These are phyloP conservation scores for Cryptophagus acutangulus DNA, from an alignment of 2,888 invertebrate genomes.

Conservation along the genomic window DNA sequence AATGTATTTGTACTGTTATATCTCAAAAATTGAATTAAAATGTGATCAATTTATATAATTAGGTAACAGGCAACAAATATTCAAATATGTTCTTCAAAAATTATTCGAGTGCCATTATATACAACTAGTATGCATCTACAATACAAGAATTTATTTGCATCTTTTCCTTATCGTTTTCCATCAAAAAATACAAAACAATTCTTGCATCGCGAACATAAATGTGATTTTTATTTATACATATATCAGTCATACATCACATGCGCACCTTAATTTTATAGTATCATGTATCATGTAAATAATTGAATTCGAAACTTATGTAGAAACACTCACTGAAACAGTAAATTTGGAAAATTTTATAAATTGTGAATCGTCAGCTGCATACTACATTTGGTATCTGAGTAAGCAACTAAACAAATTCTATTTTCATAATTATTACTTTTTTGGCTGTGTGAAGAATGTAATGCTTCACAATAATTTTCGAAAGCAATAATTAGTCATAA, in stretches of 20 bases:
- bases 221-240: slow-evolving; percentile 6
- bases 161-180: no score
- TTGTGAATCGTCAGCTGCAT: no score
- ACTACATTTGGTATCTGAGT: no score
- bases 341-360: no score
- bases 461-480: slow-evolving; percentile 15
- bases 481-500: neutral
- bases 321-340: no score
- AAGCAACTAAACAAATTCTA: no score
- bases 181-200: slow-evolving; percentile 3
- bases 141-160: slow-evolving; percentile 3
- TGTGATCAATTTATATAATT: slow-evolving; percentile 6
- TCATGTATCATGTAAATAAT: neutral
- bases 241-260: slow-evolving; percentile 8
- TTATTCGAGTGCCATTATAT: slow-evolving; percentile 38
- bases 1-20: slow-evolving; percentile 38
- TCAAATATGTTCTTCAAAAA: slow-evolving; percentile 28
- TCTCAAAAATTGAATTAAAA: neutral
- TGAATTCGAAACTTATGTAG: no score
- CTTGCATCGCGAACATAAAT: neutral
- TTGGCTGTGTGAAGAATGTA: slow-evolving; percentile 23
- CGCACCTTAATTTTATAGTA: neutral
- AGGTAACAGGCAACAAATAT: slow-evolving; percentile 38
- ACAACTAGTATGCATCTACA: slow-evolving; percentile 22
- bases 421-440: slow-evolving; percentile 22